Evolutionary conservation across 2,113 vertebrate species (phyloP).

Genomic region (Columba janthina): DNA sequence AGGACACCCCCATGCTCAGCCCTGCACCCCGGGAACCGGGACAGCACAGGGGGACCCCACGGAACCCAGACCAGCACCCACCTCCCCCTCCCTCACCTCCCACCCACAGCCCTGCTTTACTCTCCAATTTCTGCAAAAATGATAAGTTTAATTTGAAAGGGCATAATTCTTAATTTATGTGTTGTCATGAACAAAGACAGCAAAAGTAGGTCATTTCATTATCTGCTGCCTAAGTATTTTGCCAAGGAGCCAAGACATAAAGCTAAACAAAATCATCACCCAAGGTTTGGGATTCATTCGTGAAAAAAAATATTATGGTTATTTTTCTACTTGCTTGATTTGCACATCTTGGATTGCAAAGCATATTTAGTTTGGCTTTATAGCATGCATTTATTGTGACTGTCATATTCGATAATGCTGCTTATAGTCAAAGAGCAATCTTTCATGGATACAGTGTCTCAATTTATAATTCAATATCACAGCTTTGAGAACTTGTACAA

Average conservation of each 20-base stretch:
- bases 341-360: constrained; percentile 62
- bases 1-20: background rate
- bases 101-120: background rate
- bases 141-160: constrained; percentile 51
- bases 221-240: constrained; percentile 47
- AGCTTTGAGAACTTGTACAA: constrained; percentile 49
- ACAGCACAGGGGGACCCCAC: accelerated
- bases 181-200: constrained; percentile 54
- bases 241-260: constrained; percentile 49
- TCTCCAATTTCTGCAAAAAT: background rate
- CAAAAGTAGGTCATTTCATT: constrained; percentile 63
- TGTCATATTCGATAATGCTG: constrained; percentile 62
- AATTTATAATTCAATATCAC: constrained; percentile 70
- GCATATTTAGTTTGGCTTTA: constrained; percentile 66
- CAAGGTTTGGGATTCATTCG: constrained; percentile 38
- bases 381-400: constrained; percentile 63
- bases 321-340: constrained; percentile 65
- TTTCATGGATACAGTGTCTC: constrained; percentile 59
- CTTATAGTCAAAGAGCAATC: constrained; percentile 61
- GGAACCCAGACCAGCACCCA: background rate
- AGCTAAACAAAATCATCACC: constrained; percentile 66
- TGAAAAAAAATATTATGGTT: constrained; percentile 19
- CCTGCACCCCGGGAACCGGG: background rate
- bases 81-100: background rate
- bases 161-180: constrained; percentile 67